phyloP scores from a whole-genome alignment of 2,888 invertebrate genomes.

The Bursaphelenchus okinawaensis region DNA sequence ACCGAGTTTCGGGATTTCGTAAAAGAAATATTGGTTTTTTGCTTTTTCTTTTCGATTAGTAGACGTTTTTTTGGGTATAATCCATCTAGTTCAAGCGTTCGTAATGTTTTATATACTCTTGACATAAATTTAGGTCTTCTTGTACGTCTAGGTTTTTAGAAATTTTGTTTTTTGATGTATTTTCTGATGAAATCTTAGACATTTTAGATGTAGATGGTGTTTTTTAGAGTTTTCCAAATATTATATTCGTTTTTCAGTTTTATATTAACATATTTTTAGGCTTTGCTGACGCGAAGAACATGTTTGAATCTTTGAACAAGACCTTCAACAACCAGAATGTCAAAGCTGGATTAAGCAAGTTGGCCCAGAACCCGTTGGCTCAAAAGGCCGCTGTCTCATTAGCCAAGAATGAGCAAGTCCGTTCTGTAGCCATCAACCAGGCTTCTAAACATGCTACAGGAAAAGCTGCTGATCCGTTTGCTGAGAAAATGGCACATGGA shows the following conservation, averaged over 20 bases:
- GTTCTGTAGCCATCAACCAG: conserved; percentile 30
- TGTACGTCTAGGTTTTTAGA: too few species aligned
- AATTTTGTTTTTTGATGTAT: too few species aligned
- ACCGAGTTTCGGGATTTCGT: neutral
- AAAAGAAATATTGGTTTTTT: neutral
- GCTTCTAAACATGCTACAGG: conserved; percentile 17
- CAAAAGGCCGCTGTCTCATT: conserved; percentile 27
- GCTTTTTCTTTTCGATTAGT: too few species aligned
- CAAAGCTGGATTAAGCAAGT: conserved; percentile 6
- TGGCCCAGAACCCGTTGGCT: conserved; percentile 28
- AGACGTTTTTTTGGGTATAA: too few species aligned
- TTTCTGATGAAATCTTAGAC: too few species aligned
- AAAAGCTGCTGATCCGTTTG: conserved; percentile 4
- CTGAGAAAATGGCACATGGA: conserved; percentile 11
- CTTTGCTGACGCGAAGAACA: conserved; percentile 20
- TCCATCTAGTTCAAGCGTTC: too few species aligned
- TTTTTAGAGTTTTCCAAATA: too few species aligned
- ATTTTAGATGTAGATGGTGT: too few species aligned
- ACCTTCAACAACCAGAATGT: conserved; percentile 23
- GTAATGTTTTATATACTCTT: too few species aligned
- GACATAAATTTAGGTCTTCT: too few species aligned
- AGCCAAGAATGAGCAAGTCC: conserved; percentile 30
- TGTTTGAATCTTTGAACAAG: conserved; percentile 21
- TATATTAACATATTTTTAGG: too few species aligned
- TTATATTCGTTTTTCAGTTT: too few species aligned